Conservation (phyloP, 2,888 invertebrate species). For the Anoncus sp. region DNA sequence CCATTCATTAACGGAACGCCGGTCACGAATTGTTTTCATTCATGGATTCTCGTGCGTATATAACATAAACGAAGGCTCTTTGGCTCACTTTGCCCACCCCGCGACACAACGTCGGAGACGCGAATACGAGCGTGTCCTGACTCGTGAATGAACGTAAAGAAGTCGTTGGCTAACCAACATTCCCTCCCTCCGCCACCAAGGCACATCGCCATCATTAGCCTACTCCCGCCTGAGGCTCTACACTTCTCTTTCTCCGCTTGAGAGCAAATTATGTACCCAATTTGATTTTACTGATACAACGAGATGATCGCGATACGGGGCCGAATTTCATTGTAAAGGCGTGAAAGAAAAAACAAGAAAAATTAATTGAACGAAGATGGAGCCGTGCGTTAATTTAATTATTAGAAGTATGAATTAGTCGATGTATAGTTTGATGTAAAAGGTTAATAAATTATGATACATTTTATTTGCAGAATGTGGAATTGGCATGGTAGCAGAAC, state of each 20-base stretch:
- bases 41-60: slow-evolving; percentile 78
- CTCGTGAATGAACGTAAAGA: slow-evolving; percentile 67
- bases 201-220: slow-evolving; percentile 55
- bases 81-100: slow-evolving; percentile 47
- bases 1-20: slow-evolving; percentile 78
- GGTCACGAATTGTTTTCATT: slow-evolving; percentile 81
- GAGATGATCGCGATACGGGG: slow-evolving; percentile 2
- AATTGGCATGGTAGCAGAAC: slow-evolving; percentile 63
- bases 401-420: not conserved
- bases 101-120: slow-evolving; percentile 34
- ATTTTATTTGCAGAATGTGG: slow-evolving; percentile 63
- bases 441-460: not conserved
- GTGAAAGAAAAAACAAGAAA: not conserved
- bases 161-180: slow-evolving; percentile 32
- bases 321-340: slow-evolving; percentile 4
- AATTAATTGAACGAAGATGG: not conserved
- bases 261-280: slow-evolving; percentile 43
- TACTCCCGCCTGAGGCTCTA: slow-evolving; percentile 28
- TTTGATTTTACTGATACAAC: slow-evolving; percentile 47
- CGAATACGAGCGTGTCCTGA: slow-evolving; percentile 66
- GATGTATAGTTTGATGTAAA: too few relatives aligned
- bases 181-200: slow-evolving; percentile 25
- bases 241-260: slow-evolving; percentile 23
- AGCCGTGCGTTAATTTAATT: not conserved
- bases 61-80: slow-evolving; percentile 59